These are phyloP conservation scores for Vipera ursinii DNA, from an alignment of 2,797 vertebrate species.

Conservation along the genomic window DNA sequence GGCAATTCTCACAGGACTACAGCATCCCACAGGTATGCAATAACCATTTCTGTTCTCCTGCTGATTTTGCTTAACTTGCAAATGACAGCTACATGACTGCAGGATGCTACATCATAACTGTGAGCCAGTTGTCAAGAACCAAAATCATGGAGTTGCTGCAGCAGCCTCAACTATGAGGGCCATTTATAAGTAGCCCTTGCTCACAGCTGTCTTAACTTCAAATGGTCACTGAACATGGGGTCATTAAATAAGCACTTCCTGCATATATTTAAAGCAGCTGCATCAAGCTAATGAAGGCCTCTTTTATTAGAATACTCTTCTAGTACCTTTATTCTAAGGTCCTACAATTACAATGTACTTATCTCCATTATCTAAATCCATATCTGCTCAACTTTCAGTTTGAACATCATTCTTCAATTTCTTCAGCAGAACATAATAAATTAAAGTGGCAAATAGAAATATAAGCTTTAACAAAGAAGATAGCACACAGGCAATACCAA, in stretches of 20 bases:
- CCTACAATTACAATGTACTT: neutral
- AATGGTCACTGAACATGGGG: neutral
- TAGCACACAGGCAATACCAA: conserved; percentile 6
- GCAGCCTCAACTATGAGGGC: neutral
- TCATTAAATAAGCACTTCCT: neutral
- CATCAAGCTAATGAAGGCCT: neutral
- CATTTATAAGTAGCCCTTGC: neutral
- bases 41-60: neutral
- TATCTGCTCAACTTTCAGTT: neutral
- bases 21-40: neutral
- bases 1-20: neutral
- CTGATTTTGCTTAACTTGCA: neutral
- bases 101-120: neutral
- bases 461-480: conserved; percentile 4
- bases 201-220: neutral
- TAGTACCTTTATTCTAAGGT: neutral
- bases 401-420: neutral
- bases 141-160: neutral
- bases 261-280: neutral
- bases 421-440: neutral
- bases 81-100: neutral
- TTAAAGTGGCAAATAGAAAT: neutral
- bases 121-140: neutral
- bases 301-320: neutral
- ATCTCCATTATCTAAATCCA: neutral